Evolutionary conservation across 2,113 vertebrate species (phyloP), one percentile per base, ranked within the genome.

Genomic region (Chlorodrepanis virens): DNA sequence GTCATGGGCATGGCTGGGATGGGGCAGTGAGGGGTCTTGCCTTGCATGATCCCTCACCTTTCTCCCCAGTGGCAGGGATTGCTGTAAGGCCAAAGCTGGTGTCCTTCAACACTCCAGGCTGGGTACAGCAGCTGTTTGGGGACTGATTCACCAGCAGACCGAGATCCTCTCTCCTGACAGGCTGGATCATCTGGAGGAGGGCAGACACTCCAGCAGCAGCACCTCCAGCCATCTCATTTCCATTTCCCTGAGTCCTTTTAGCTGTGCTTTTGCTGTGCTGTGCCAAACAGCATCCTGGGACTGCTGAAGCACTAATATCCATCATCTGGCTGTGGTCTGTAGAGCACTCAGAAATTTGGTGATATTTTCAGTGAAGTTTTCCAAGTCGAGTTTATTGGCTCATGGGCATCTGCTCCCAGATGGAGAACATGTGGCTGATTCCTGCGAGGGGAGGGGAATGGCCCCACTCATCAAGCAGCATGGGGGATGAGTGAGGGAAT

Each of bases 301-400:
- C 80, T 95, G 76, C 88, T 53, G 86, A 64, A 86, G 80, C 81
- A n/a, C 67, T 96, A 70, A 87, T 44, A 96, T 85, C 74, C 87
- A 90, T 95, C 91, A 93, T 85, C 93, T 67, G 42, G 67, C 89
- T 0, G 1, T 0, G 5, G 50, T 82, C 82, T 91, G 82, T 33
- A 54, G 59, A 95, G 78, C 54, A 9, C 91, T 96, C 82, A 63
- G 87, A 85, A 79, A 83, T 79, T 82, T 42, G 80, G 75, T 92
- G 79, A 88, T 95, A 80, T 95, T 94, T 94, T 91, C 93, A 91
- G 75, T 87, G 49, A 63, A 80, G 84, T 94, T 96, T 94, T 94
- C 89, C 91, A 95, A 95, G 93, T 28, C 42, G 84, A 95, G 93
- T 68, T 88, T 93, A 83, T 88, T 96, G 89, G 94, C 89, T 95